Evolutionary conservation across 23 tunicate species (phyloP).

Genomic region (Halocynthia aurantium): DNA sequence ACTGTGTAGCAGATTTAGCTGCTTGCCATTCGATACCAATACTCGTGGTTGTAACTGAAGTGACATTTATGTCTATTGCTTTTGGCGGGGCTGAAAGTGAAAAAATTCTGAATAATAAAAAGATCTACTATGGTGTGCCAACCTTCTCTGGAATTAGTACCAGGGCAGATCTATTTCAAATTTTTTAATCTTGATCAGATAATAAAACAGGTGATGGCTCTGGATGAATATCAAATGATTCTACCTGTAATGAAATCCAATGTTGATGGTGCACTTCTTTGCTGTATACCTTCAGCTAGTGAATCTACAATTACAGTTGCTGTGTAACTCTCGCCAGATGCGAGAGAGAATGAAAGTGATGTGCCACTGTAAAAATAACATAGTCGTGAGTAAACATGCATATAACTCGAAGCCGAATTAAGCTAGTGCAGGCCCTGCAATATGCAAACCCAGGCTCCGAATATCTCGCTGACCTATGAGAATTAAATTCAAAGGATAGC

Average conservation of each 20-base stretch:
- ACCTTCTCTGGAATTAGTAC: background rate
- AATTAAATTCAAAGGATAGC: too few species aligned
- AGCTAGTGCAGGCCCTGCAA: too few species aligned
- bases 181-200: background rate
- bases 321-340: slow-evolving; percentile 4
- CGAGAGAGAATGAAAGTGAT: too few species aligned
- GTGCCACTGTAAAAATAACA: too few species aligned
- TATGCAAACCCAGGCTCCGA: too few species aligned
- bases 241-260: background rate
- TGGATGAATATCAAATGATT: too few species aligned
- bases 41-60: background rate
- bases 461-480: too few species aligned
- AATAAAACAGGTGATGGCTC: too few species aligned
- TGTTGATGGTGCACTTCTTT: background rate
- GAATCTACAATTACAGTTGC: background rate
- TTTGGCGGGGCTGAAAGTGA: slow-evolving; percentile 14
- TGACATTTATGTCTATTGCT: background rate
- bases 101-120: background rate
- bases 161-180: background rate
- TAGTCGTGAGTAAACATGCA: too few species aligned
- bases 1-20: background rate
- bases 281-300: background rate
- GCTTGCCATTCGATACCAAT: slow-evolving; percentile 3
- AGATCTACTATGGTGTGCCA: too few species aligned
- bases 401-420: too few species aligned